Evolutionary conservation across 2,888 invertebrate species (phyloP), one percentile per base, ranked within the genome.

Genomic region (Drosophila phalerata): DNA sequence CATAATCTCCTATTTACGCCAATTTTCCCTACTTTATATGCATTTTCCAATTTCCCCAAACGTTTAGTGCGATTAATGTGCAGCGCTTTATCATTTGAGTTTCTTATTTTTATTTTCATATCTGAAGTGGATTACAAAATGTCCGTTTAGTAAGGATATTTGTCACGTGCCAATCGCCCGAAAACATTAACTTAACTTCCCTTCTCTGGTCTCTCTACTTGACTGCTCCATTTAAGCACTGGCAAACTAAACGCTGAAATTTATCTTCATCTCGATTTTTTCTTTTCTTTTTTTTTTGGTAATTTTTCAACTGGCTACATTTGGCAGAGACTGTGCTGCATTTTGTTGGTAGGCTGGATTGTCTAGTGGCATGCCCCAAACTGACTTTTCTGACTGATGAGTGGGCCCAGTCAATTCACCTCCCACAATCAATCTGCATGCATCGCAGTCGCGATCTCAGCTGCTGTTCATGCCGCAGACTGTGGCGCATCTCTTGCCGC

Each of bases 91-190:
- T 71, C 76, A 60, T 28, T 51, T 28, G 5, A 10, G 28, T 11
- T 58, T 38, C 30, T 28, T 34, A 38, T 9, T 22, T 25, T 38
- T 53, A 0, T 43, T 25, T 5, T 15, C 11, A 42, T 9, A 51
- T 15, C 11, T 34, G 28, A 55, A 37, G 37, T 17, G 58, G 69
- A 56, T 69, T 60, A 66, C 37, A 45, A 77, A 63, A 56, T 69
- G 69, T 73, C 69, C 62, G 62, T 69, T 77, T 77, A 77, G 77
- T 69, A 63, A 69, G 66, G 77, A 77, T 49, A 77, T 77, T 77
- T 77, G 77, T 77, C 77, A 77, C 77, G 77, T 73, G 77, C 45
- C 73, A 61, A 77, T 77, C 77, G 76, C 77, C 73, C 77, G 56
- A 72, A 68, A 72, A 69, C 53, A 65, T 56, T 43, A 62, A 51